A percentile compares a stretch with the other conserved stretches of the same genome.
These are phyloP conservation scores for Colistium nudipinnis DNA, from an alignment of 2,113 vertebrate species.

Conservation along the genomic window DNA sequence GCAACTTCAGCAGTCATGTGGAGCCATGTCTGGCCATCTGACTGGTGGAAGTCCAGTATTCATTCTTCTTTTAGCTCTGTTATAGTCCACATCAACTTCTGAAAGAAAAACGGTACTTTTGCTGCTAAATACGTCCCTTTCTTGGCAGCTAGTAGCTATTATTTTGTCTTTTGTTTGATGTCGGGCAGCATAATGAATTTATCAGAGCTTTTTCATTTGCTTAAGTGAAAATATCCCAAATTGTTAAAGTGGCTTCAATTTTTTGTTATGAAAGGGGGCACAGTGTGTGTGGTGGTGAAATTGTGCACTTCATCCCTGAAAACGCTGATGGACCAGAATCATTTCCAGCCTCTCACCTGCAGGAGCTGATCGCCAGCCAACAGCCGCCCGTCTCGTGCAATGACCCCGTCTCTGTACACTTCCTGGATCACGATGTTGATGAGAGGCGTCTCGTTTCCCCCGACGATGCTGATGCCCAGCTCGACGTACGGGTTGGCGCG, in stretches of 20 bases:
- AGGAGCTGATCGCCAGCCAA: slow-evolving; percentile 97
- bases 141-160: no score
- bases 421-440: slow-evolving; percentile 99
- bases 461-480: slow-evolving; percentile 96
- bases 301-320: not conserved
- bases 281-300: not conserved
- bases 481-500: slow-evolving; percentile 95
- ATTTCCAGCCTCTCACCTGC: slow-evolving; percentile 80
- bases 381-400: slow-evolving; percentile 94
- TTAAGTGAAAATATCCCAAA: no score
- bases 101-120: not conserved
- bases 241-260: not conserved
- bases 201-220: no score
- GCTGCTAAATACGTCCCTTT: not conserved
- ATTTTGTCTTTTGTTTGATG: no score
- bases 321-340: not conserved
- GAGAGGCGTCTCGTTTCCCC: slow-evolving; percentile 97
- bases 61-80: not conserved
- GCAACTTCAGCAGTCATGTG: not conserved
- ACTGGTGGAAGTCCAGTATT: not conserved
- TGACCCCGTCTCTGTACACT: slow-evolving; percentile 95
- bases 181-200: no score
- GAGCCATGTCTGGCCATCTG: not conserved
- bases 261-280: not conserved
- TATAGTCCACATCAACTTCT: not conserved